Conservation (phyloP, 2,797 vertebrate genomes). For the Neosilurus hyrtlii region DNA sequence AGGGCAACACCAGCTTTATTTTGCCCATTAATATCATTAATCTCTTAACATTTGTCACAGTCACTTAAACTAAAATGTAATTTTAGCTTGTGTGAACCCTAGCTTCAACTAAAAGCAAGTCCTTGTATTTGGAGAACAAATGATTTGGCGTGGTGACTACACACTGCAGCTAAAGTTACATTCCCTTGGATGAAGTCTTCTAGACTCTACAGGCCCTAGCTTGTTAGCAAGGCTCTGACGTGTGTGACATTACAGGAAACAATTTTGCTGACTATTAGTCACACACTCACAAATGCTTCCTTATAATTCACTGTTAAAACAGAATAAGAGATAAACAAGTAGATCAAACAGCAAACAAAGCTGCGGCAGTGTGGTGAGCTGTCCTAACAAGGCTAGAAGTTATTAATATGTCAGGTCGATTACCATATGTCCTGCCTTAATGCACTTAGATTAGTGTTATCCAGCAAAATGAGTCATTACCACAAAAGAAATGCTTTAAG, state of each 20-base stretch:
- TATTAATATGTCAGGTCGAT: neutral
- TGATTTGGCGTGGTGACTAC: conserved; percentile 33
- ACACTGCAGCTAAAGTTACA: conserved; percentile 51
- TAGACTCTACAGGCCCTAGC: conserved; percentile 61
- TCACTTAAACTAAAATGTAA: conserved; percentile 34
- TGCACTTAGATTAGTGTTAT: neutral
- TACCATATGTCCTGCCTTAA: neutral
- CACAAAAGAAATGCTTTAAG: neutral
- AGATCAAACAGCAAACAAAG: neutral
- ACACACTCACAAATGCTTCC: conserved; percentile 58
- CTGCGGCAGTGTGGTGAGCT: neutral
- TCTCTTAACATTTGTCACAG: conserved; percentile 27
- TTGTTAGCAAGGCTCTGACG: conserved; percentile 56
- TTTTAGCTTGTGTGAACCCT: conserved; percentile 35
- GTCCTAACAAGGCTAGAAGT: neutral
- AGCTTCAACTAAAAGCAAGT: conserved; percentile 16
- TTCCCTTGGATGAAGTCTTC: conserved; percentile 51
- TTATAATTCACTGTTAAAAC: conserved; percentile 44
- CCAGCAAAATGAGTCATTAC: neutral
- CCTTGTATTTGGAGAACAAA: conserved; percentile 41
- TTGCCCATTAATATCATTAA: neutral
- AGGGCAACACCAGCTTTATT: conserved; percentile 11
- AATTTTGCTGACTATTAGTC: conserved; percentile 59
- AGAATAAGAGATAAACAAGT: conserved; percentile 19
- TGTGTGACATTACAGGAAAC: conserved; percentile 63